A percentile compares a stretch with the other conserved stretches of the same genome.
Evolutionary conservation across 2,797 vertebrate species (phyloP).

Genomic region (Cercopithecus mitis): DNA sequence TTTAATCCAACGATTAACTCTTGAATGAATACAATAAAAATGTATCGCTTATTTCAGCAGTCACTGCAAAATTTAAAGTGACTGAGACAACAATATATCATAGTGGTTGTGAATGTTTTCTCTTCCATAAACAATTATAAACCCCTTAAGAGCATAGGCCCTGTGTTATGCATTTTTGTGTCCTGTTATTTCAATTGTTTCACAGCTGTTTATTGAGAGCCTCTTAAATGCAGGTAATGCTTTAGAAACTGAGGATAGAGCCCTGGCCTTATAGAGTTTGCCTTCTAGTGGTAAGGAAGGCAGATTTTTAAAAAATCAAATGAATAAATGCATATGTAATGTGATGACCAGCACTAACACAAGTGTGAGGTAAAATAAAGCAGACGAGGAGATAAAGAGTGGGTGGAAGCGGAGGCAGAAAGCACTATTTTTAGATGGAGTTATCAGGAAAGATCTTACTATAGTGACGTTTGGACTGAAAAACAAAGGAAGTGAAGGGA

Average conservation of each 20-base stretch:
- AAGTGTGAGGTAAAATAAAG: background rate
- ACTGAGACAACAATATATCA: background rate
- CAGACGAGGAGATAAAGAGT: background rate
- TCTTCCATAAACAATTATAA: background rate
- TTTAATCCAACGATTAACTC: background rate
- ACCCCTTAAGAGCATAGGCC: background rate
- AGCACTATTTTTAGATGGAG: background rate
- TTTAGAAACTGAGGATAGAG: background rate
- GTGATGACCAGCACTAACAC: background rate
- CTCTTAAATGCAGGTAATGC: background rate
- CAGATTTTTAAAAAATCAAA: background rate
- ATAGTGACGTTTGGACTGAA: background rate
- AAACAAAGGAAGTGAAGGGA: background rate
- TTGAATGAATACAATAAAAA: background rate
- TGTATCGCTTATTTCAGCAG: background rate
- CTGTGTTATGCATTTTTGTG: background rate
- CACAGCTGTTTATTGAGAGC: background rate
- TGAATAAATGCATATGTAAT: background rate
- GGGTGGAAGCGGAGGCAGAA: background rate
- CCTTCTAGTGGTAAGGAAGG: background rate
- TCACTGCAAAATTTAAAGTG: slow-evolving; percentile 30
- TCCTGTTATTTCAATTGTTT: background rate
- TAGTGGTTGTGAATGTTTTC: background rate
- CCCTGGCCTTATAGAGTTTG: background rate
- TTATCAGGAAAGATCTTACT: background rate